Evolutionary conservation across 2,797 vertebrate species (phyloP), one percentile per base, ranked within the genome.

Genomic region (Spinus olivaceus): DNA sequence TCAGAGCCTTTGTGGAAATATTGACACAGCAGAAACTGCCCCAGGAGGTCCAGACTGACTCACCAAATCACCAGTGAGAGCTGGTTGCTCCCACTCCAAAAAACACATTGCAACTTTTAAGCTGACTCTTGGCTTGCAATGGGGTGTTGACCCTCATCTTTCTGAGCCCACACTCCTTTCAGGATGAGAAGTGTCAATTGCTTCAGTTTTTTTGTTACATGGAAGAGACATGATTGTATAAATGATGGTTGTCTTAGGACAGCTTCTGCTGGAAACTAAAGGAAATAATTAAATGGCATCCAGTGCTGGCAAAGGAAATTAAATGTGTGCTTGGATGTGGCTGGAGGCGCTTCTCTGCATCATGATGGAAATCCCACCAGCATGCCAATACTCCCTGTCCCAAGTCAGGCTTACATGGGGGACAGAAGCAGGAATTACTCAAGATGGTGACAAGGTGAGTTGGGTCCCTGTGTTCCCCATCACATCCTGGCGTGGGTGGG

Each of bases 401-500:
- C 72, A 59, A 65, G 20, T 22, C 2, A 24, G 71, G 78, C n/a
- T 72, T 3, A 4, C 8, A 3, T 0, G 3, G 12, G 60, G 73
- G 81, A 61, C 60, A 2, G 0, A 12, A 22, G 41, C 57, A 56
- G 65, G 61, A 60, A 86, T 92, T 95, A 63, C 81, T 81, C 59
- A 96, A 81, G 70, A 78, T 11, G 42, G 50, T 1, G 9, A 92
- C 1, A 12, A 78, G 73, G 92, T 92, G 70, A 74, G 51, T 57
- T 13, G 42, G 66, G 90, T 94, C 81, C 81, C 21, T 0, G 42
- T 41, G 84, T 53, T 95, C 76, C 37, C 76, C 59, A 79, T 91
- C 89, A 94, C 82, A 94, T 96, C 95, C 96, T 96, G 96, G 93
- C 57, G 95, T 96, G 80, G 95, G 95, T 86, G 93, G 73, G 8